Evolutionary conservation across 2,888 invertebrate genomes (phyloP).

Genomic region (Ceriagrion tenellum): DNA sequence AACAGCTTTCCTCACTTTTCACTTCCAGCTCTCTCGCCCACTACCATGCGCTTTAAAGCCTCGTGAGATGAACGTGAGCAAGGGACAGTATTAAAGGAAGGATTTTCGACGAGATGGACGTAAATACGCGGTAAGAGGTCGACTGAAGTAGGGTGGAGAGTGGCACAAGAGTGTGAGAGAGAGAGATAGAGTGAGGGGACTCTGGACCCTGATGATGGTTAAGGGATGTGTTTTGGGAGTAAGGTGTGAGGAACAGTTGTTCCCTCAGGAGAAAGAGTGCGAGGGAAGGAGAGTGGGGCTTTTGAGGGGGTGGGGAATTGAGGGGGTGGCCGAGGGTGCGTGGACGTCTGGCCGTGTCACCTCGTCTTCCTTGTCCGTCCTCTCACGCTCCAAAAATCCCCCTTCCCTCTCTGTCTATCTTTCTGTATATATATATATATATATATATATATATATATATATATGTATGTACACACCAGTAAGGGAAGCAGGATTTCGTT

Average conservation of each 20-base stretch:
- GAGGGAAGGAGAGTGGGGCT: neutral
- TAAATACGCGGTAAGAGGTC: constrained; percentile 44
- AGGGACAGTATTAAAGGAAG: constrained; percentile 45
- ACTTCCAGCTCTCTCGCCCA: neutral
- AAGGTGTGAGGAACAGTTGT: neutral
- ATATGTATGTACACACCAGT: neutral
- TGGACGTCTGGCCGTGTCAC: constrained; percentile 42
- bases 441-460: neutral
- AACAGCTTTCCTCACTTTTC: neutral
- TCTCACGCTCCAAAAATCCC: neutral
- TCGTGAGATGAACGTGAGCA: constrained; percentile 42
- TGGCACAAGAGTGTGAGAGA: neutral
- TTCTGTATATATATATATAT: neutral
- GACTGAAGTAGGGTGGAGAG: neutral
- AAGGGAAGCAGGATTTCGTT: too few species aligned
- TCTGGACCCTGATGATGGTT: neutral
- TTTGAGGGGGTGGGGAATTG: constrained; percentile 7
- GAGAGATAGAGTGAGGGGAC: neutral
- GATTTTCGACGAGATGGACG: constrained; percentile 45
- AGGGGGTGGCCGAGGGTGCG: constrained; percentile 1
- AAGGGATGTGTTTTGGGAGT: neutral
- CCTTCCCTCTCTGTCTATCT: neutral
- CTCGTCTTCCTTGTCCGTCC: constrained; percentile 24
- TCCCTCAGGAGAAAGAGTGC: constrained; percentile 4
- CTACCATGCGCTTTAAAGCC: constrained; percentile 8